Evolutionary conservation across 2,113 vertebrate genomes (phyloP).

Genomic region (Copsychus sechellarum): DNA sequence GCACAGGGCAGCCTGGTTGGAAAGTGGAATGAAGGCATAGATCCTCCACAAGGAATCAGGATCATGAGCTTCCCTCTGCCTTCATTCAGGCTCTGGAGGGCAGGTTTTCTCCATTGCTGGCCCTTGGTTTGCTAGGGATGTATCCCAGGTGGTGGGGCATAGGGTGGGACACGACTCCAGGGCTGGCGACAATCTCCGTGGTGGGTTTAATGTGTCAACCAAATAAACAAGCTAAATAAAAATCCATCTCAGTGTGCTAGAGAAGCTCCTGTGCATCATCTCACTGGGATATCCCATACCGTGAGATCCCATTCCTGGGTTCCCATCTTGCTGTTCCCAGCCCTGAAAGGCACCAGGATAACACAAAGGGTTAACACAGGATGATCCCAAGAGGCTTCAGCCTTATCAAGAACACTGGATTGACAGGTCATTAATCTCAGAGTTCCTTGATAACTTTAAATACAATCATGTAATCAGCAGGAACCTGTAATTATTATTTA

Average conservation of each 20-base stretch:
- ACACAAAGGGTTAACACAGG: neutral
- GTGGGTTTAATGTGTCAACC: neutral
- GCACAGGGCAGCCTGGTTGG: neutral
- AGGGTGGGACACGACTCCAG: neutral
- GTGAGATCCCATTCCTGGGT: accelerated
- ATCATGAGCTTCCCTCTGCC: neutral
- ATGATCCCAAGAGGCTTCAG: neutral
- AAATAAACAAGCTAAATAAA: neutral
- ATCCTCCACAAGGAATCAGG: neutral
- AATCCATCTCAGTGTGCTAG: neutral
- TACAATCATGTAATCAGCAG: slow-evolving; percentile 40
- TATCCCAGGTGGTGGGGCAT: neutral
- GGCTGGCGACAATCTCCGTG: neutral
- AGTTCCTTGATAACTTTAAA: slow-evolving; percentile 19
- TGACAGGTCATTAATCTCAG: slow-evolving; percentile 15
- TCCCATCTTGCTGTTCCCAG: neutral
- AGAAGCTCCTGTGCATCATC: neutral
- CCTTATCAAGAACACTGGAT: neutral
- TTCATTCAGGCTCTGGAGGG: neutral
- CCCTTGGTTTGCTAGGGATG: neutral
- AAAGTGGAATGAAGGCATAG: neutral
- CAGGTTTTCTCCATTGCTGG: neutral
- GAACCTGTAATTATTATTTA: slow-evolving; percentile 38
- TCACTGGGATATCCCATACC: neutral
- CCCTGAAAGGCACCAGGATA: neutral